A percentile compares a stretch with the other conserved stretches of the same genome.
Conservation (phyloP, 2,888 invertebrate species). For the Drosophila austrosaltans region DNA sequence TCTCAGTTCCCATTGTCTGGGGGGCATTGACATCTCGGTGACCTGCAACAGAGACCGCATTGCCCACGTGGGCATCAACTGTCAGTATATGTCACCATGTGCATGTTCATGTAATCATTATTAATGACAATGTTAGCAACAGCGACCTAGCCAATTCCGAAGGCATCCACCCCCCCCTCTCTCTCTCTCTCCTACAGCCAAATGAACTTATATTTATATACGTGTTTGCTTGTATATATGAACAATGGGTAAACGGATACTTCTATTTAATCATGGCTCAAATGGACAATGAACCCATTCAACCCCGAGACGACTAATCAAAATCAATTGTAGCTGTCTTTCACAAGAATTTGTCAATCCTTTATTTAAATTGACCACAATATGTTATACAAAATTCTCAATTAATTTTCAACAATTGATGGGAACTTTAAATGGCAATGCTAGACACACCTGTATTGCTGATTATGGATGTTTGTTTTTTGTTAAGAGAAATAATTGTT, state of each 20-base stretch:
- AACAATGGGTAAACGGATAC: conserved; percentile 52
- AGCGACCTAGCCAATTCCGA: conserved; percentile 6
- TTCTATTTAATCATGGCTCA: conserved; percentile 59
- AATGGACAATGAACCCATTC: conserved; percentile 41
- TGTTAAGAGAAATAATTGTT: too few species aligned
- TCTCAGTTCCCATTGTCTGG: conserved; percentile 6
- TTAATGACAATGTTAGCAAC: conserved; percentile 58
- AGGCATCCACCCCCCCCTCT: neutral
- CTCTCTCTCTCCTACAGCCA: too few species aligned
- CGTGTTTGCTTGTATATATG: neutral
- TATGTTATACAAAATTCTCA: neutral
- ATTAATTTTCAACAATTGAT: neutral
- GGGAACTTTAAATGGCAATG: neutral
- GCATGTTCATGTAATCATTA: conserved; percentile 59
- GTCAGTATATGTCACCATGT: conserved; percentile 53
- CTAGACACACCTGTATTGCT: neutral
- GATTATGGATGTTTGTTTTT: too few species aligned
- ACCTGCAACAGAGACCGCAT: conserved; percentile 22
- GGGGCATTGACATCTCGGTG: conserved; percentile 32
- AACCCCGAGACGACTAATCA: conserved; percentile 6
- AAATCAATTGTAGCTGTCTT: conserved; percentile 1
- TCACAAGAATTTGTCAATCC: neutral
- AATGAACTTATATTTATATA: too few species aligned
- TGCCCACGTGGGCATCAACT: conserved; percentile 48
- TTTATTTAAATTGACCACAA: neutral